Conservation (phyloP, 2,797 vertebrate species). For the Pantherophis vulpinus region DNA sequence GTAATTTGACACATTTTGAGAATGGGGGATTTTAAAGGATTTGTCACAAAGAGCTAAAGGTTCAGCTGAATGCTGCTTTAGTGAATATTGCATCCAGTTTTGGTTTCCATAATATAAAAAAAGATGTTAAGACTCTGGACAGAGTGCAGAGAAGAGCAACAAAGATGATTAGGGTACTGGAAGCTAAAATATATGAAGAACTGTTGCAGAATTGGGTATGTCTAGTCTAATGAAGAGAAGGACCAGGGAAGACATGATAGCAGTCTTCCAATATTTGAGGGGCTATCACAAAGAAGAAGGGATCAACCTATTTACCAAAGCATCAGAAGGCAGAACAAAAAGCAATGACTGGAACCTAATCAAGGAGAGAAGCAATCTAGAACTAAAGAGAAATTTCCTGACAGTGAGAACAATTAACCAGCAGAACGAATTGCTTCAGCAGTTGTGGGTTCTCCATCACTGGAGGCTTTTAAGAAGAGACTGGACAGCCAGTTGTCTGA, state of each 20-base stretch:
- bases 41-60: not conserved
- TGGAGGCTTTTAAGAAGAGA: not conserved
- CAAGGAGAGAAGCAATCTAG: not conserved
- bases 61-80: not conserved
- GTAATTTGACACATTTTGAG: not conserved
- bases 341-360: not conserved
- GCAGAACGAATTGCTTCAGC: not conserved
- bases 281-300: not conserved
- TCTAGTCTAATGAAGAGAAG: too few species aligned
- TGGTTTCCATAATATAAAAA: not conserved
- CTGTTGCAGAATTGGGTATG: too few species aligned
- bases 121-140: not conserved
- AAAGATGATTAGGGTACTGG: too few species aligned
- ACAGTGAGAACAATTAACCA: not conserved
- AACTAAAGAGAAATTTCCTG: not conserved
- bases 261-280: not conserved
- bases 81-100: not conserved
- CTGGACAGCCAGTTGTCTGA: not conserved
- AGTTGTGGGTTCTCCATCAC: not conserved
- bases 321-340: too few species aligned
- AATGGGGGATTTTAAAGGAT: not conserved
- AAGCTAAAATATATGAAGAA: too few species aligned
- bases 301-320: not conserved
- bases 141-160: too few species aligned
- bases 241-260: not conserved